Conservation (phyloP, 2,888 invertebrate genomes). For the Zeuzera pyrina region DNA sequence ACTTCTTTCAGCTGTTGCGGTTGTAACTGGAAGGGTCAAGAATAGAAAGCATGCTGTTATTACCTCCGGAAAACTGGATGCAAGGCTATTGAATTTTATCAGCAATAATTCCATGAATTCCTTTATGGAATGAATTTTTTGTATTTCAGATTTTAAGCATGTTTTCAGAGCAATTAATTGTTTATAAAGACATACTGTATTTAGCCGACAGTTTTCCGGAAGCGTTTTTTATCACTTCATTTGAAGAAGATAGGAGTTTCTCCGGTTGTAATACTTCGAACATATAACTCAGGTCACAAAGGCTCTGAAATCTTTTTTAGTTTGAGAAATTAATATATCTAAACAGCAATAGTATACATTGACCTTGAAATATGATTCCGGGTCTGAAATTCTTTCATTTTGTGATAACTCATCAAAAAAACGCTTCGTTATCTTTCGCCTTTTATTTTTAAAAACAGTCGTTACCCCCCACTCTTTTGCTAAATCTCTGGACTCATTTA, state of each 20-base stretch:
- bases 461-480: too few relatives aligned
- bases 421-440: too few relatives aligned
- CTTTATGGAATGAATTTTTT: not conserved
- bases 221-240: conserved; percentile 8
- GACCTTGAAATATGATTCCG: too few relatives aligned
- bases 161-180: not conserved
- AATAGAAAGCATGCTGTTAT: conserved; percentile 14
- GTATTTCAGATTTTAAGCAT: not conserved
- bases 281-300: too few relatives aligned
- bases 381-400: too few relatives aligned
- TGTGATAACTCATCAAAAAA: too few relatives aligned
- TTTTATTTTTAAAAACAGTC: too few relatives aligned
- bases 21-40: conserved; percentile 13
- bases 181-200: not conserved
- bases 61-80: conserved; percentile 7
- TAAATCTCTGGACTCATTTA: too few relatives aligned
- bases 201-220: conserved; percentile 4
- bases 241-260: conserved; percentile 18
- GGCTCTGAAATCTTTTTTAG: too few relatives aligned
- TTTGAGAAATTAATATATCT: too few relatives aligned
- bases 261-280: too few relatives aligned
- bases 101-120: conserved; percentile 1
- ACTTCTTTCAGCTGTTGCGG: conserved; percentile 9
- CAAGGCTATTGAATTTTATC: conserved; percentile 3
- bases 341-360: too few relatives aligned